phyloP scores from a whole-genome alignment of 1,140 invertebrate species.

The Stenopsyche tienmushanensis region DNA sequence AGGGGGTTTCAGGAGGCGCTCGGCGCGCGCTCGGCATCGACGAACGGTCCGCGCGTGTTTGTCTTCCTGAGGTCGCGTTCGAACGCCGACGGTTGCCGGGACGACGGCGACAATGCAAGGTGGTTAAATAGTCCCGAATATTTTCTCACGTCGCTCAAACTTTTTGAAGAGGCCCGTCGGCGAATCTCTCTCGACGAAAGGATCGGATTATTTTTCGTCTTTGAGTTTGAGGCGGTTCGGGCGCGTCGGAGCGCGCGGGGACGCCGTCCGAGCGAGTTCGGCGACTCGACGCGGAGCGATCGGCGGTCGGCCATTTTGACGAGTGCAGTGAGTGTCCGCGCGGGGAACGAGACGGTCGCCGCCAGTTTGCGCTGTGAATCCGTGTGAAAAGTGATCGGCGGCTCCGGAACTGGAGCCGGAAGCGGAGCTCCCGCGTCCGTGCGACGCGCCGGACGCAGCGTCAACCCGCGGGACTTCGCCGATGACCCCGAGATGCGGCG shows the following conservation, averaged over 20 bases:
- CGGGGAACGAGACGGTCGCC: not conserved
- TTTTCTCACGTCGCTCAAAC: conserved; percentile 39
- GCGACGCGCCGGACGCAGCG: not conserved
- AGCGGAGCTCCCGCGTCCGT: not conserved
- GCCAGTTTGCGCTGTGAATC: too few relatives aligned
- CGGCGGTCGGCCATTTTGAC: conserved; percentile 40
- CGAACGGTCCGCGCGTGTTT: too few relatives aligned
- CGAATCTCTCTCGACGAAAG: not conserved
- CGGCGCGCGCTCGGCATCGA: too few relatives aligned
- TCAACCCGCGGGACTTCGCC: not conserved
- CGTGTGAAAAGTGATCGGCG: too few relatives aligned
- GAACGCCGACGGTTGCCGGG: not conserved
- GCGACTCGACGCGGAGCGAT: conserved; percentile 32
- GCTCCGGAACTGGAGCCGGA: too few relatives aligned
- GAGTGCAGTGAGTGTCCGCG: conserved; percentile 32
- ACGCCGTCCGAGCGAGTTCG: not conserved
- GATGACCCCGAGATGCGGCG: conserved; percentile 10
- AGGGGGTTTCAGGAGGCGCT: too few relatives aligned
- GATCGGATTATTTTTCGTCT: conserved; percentile 1
- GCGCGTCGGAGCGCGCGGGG: not conserved
- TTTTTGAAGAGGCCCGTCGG: not conserved
- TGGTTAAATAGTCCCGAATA: conserved; percentile 35
- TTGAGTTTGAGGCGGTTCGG: not conserved
- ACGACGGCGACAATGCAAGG: conserved; percentile 25
- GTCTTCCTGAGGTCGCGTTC: too few relatives aligned